Percentiles rank a stretch among this genome's conserved stretches.
Evolutionary conservation across 2,888 invertebrate genomes (phyloP).

Genomic region (Euzophera pinguis): DNA sequence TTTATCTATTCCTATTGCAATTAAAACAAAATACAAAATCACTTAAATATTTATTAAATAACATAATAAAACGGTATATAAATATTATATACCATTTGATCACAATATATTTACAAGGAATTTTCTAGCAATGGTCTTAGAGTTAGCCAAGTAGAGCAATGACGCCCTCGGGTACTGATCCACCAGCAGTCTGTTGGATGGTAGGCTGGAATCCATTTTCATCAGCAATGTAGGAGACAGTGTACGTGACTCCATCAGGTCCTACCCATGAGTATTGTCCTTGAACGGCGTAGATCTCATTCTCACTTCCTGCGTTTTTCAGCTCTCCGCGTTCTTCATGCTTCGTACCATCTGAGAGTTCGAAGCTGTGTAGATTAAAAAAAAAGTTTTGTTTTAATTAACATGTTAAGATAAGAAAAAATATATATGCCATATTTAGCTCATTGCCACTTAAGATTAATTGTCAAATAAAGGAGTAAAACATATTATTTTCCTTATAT

Average conservation of each 20-base stretch:
- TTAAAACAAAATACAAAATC: not conserved
- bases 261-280: slow-evolving; percentile 79
- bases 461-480: too few relatives aligned
- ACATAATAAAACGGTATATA: slow-evolving; percentile 52
- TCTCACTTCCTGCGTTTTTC: slow-evolving; percentile 77
- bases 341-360: slow-evolving; percentile 78
- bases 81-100: slow-evolving; percentile 69
- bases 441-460: too few relatives aligned
- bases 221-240: slow-evolving; percentile 80
- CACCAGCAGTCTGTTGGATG: slow-evolving; percentile 64
- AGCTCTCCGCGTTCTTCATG: slow-evolving; percentile 78
- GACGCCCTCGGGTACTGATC: slow-evolving; percentile 54
- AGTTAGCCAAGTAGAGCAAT: slow-evolving; percentile 57
- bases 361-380: slow-evolving; percentile 58
- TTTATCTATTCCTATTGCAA: not conserved
- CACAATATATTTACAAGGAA: slow-evolving; percentile 42
- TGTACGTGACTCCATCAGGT: slow-evolving; percentile 79
- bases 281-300: slow-evolving; percentile 76
- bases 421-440: not conserved
- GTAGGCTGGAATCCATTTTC: slow-evolving; percentile 72
- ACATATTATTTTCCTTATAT: too few relatives aligned
- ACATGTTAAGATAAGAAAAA: not conserved
- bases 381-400: not conserved
- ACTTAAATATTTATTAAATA: slow-evolving; percentile 16
- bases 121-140: slow-evolving; percentile 25